Evolutionary conservation across 1,140 invertebrate genomes (phyloP), one percentile per base, ranked within the genome.

Genomic region (Portunus trituberculatus): DNA sequence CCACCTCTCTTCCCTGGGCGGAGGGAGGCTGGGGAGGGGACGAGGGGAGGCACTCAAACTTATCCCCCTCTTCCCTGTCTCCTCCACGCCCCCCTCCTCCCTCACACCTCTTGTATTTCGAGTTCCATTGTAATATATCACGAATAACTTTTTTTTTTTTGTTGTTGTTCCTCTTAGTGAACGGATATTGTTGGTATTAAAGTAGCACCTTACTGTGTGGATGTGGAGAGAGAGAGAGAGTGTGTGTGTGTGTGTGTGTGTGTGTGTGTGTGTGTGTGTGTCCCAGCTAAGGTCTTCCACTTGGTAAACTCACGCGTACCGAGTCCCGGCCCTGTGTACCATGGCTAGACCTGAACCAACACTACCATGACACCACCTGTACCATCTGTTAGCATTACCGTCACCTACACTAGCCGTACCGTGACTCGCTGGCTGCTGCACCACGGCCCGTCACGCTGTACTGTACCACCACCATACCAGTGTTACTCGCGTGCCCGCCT

Each of bases 191-290:
- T 46, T 87, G 84, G 84, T 46, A 32, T 46, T 87, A 87, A 32
- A 25, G 25, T 87, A 28, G 14, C 12, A 39, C 14, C n/a, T 16
- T 31, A 28, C 76, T 84, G 83, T 84, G 83, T 84, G 83, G 4
- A 25, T 84, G 83, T 4, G 20, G 76, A 82, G 20, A 28, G 16
- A 82, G 20, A 25, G 76, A 82, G 28, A 20, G 76, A 28, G 76
- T 2, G 28, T 2, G 20, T 82, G 20, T 82, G 76, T 20, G 20
- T 28, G 20, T 82, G 76, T 25, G 76, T 28, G 83, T 84, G 83
- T 84, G 84, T 87, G 84, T 87, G 84, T 87, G 84, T 87, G 29
- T 87, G 84, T 87, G 84, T 87, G 84, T 87, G 84, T 87, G 84
- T n/a, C 12, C 20, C n/a, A 76, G 52, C 67, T n/a, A n/a, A 76